Evolutionary conservation across 2,888 invertebrate species (phyloP).

Genomic region (Megastigmus dorsalis): DNA sequence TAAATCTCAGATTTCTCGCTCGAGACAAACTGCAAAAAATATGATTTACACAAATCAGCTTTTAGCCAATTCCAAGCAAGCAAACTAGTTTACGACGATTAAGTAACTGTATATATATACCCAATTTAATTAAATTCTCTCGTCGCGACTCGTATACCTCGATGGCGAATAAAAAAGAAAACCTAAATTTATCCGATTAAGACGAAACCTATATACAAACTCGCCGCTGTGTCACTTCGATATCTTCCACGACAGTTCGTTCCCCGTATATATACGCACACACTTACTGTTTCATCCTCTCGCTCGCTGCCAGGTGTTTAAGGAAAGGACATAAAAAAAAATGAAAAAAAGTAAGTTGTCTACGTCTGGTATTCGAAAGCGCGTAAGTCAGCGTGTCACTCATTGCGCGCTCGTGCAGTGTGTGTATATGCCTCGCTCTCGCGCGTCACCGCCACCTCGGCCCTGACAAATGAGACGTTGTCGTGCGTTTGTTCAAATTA

Average conservation of each 20-base stretch:
- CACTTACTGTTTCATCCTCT: slow-evolving; percentile 13
- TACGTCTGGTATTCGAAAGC: slow-evolving; percentile 23
- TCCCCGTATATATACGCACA: too few relatives aligned
- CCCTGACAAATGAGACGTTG: slow-evolving; percentile 73
- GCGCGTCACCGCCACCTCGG: slow-evolving; percentile 60
- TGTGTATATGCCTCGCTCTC: too few relatives aligned
- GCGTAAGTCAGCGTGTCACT: slow-evolving; percentile 57
- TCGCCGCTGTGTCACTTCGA: slow-evolving; percentile 1
- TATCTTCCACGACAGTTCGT: neutral
- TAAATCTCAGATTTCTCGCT: neutral
- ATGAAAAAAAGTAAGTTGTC: slow-evolving; percentile 44
- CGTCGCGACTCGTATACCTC: too few relatives aligned
- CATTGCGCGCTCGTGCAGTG: slow-evolving; percentile 56
- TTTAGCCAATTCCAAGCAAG: neutral
- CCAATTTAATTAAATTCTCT: slow-evolving; percentile 60
- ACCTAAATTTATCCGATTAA: slow-evolving; percentile 22
- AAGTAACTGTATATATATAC: slow-evolving; percentile 46
- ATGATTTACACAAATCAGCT: slow-evolving; percentile 16
- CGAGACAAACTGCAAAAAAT: slow-evolving; percentile 6
- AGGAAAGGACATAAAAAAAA: neutral
- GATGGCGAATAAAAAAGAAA: neutral
- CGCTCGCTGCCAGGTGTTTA: too few relatives aligned
- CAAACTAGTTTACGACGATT: slow-evolving; percentile 54
- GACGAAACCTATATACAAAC: neutral
- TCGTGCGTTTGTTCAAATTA: slow-evolving; percentile 73